Evolutionary conservation across 2,113 vertebrate species (phyloP).

Genomic region (Hiodon alosoides): DNA sequence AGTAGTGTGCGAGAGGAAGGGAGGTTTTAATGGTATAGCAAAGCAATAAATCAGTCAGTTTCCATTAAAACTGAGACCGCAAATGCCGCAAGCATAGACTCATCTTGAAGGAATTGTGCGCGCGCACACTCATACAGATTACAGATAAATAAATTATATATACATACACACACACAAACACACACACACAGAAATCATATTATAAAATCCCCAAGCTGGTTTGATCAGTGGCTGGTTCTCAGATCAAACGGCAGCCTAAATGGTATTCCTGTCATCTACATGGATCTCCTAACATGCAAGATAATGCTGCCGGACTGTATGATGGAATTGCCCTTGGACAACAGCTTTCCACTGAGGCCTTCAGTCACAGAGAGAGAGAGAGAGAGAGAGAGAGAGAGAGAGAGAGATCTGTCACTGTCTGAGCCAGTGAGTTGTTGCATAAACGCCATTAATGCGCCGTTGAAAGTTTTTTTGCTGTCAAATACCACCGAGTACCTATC

Average conservation of each 20-base stretch:
- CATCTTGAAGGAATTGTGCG: not conserved
- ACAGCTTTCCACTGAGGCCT: too few relatives aligned
- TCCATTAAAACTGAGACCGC: constrained; percentile 36
- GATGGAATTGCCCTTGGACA: not conserved
- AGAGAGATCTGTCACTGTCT: too few relatives aligned
- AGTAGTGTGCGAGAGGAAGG: not conserved
- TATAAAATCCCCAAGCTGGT: not conserved
- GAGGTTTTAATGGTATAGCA: not conserved
- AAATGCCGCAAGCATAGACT: constrained; percentile 29
- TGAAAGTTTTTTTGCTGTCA: not conserved
- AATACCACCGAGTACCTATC: not conserved
- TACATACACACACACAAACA: not conserved
- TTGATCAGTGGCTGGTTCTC: not conserved
- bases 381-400: too few relatives aligned
- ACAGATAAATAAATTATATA: constrained; percentile 17
- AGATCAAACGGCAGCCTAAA: not conserved
- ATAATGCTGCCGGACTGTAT: too few relatives aligned
- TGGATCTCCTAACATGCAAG: too few relatives aligned
- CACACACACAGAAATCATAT: not conserved
- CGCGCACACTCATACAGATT: constrained; percentile 4
- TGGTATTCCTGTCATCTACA: too few relatives aligned
- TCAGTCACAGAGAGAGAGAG: too few relatives aligned
- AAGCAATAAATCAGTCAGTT: constrained; percentile 29
- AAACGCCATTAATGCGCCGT: too few relatives aligned
- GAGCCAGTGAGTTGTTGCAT: too few relatives aligned